Conservation (phyloP, 2,797 vertebrate genomes). For the Micropoecilia bifurca region DNA sequence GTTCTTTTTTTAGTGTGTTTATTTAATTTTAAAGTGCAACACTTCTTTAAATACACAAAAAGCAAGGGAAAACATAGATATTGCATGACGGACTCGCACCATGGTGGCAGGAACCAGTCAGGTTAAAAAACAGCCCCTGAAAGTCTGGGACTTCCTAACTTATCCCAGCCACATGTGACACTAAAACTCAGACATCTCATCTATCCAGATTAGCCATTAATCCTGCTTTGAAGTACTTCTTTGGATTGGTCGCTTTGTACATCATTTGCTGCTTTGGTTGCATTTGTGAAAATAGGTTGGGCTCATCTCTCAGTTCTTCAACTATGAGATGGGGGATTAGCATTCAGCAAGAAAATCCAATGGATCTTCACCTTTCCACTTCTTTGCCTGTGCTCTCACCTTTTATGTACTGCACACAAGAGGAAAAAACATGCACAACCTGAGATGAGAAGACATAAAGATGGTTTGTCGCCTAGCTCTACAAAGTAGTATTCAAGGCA, state of each 20-base stretch:
- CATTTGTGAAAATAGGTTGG: neutral
- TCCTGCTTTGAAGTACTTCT: neutral
- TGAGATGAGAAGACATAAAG: neutral
- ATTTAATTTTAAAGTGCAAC: neutral
- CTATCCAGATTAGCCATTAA: neutral
- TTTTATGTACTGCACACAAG: neutral
- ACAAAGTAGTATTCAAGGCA: neutral
- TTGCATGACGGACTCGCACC: too few species aligned
- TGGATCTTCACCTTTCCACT: neutral
- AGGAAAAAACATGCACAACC: neutral
- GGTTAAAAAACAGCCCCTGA: neutral
- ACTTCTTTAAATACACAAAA: neutral
- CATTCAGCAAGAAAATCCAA: neutral
- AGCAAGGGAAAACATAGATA: neutral
- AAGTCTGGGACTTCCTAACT: neutral
- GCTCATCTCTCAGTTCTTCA: neutral
- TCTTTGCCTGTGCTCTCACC: neutral
- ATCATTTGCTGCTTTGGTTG: neutral
- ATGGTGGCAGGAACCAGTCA: neutral
- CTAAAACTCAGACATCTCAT: neutral
- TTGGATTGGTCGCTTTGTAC: neutral
- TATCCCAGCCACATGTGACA: neutral
- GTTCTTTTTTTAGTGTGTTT: neutral
- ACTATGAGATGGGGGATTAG: neutral
- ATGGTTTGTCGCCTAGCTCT: too few species aligned